Percentiles rank a stretch among this genome's conserved stretches.
phyloP scores from a whole-genome alignment of 2,113 vertebrate genomes.

The Chaetodon trifascialis region DNA sequence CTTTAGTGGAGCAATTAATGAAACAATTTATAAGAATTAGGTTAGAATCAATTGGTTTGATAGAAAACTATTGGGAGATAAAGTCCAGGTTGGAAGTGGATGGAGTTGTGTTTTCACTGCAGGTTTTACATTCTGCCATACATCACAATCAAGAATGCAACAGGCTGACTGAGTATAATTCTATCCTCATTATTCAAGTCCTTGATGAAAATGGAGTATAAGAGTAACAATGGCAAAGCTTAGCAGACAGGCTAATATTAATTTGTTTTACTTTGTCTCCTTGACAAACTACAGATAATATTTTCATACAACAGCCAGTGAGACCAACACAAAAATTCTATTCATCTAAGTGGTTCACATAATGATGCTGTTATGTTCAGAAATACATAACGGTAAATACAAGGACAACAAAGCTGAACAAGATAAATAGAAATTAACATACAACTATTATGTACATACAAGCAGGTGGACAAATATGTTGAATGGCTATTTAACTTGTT shows the following conservation, averaged over 20 bases:
- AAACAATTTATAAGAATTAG: slow-evolving; percentile 45
- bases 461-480: too few relatives aligned
- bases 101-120: not conserved
- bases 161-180: not conserved
- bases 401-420: too few relatives aligned
- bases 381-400: too few relatives aligned
- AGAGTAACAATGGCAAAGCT: not conserved
- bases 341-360: too few relatives aligned
- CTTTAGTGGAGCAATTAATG: slow-evolving; percentile 35
- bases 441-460: not conserved
- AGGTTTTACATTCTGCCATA: not conserved
- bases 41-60: slow-evolving; percentile 32
- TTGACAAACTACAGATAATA: not conserved
- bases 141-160: not conserved
- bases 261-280: not conserved
- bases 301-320: not conserved
- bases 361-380: not conserved
- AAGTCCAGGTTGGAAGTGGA: slow-evolving; percentile 13
- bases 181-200: not conserved
- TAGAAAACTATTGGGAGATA: slow-evolving; percentile 26
- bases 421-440: not conserved
- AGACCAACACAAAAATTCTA: not conserved
- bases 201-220: not conserved
- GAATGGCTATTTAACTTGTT: too few relatives aligned
- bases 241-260: not conserved